phyloP scores from a whole-genome alignment of 2,113 vertebrate genomes.

The Pedionomus torquatus region DNA sequence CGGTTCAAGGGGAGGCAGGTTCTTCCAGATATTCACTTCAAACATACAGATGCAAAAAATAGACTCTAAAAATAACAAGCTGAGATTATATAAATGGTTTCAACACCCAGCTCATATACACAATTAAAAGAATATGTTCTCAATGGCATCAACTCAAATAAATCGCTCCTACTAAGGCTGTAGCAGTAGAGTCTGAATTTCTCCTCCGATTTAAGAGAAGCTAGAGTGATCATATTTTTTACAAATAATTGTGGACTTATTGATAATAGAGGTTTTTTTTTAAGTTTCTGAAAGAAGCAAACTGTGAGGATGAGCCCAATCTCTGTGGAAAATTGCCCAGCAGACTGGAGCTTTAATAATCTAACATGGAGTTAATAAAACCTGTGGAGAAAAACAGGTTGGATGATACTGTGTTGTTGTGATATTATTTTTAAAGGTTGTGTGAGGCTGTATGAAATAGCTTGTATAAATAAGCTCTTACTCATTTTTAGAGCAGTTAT shows the following conservation, averaged over 20 bases:
- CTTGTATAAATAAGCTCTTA: background rate
- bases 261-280: background rate
- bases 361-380: background rate
- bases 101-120: background rate
- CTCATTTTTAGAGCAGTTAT: background rate
- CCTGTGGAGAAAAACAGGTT: background rate
- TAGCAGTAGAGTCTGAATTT: background rate
- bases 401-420: background rate
- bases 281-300: background rate
- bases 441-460: background rate
- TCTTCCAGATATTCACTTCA: background rate
- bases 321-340: background rate
- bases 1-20: background rate
- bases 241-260: background rate
- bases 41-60: background rate
- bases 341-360: background rate
- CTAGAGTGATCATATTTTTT: background rate
- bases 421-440: background rate
- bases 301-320: background rate
- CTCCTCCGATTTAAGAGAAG: background rate
- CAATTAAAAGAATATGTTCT: slow-evolving; percentile 22
- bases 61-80: background rate
- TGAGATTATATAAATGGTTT: slow-evolving; percentile 19
- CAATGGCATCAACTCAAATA: background rate
- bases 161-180: background rate